Conservation (phyloP, 1,140 invertebrate species). For the Frieseomelitta varia region DNA sequence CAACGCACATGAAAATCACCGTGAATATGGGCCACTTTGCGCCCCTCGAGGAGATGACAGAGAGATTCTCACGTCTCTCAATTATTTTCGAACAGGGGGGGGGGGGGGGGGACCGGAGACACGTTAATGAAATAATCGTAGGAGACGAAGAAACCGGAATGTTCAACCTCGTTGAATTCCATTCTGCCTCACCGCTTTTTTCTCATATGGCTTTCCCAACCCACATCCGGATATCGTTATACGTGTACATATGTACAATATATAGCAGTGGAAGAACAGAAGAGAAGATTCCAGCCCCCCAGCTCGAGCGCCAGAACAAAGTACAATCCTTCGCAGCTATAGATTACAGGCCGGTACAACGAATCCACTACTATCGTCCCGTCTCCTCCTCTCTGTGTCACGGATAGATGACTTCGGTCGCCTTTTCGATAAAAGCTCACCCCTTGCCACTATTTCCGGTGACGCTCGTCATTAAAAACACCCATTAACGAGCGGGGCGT, state of each 20-base stretch:
- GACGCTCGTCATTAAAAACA: slow-evolving; percentile 29
- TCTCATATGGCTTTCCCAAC: slow-evolving; percentile 37
- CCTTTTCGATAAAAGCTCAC: slow-evolving; percentile 38
- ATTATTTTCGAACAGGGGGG: slow-evolving; percentile 12
- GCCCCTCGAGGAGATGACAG: not conserved
- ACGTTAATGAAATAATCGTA: slow-evolving; percentile 46
- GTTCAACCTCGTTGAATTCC: slow-evolving; percentile 50
- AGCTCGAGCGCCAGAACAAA: slow-evolving; percentile 12
- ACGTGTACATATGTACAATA: slow-evolving; percentile 5
- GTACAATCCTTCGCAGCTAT: slow-evolving; percentile 16
- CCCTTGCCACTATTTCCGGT: slow-evolving; percentile 33
- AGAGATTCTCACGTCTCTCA: not conserved
- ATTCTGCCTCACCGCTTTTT: slow-evolving; percentile 32
- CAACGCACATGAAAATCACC: not conserved
- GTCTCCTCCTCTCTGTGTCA: slow-evolving; percentile 7
- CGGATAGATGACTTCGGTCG: slow-evolving; percentile 41
- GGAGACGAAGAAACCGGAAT: slow-evolving; percentile 49
- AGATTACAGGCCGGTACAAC: not conserved
- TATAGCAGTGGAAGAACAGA: not conserved
- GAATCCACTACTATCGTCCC: not conserved
- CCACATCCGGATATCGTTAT: slow-evolving; percentile 53
- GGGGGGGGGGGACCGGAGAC: not conserved
- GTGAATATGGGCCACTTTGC: slow-evolving; percentile 2
- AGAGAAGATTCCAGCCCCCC: slow-evolving; percentile 34
- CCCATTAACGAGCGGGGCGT: slow-evolving; percentile 7